Base-by-base conservation (phyloP, 1,140 invertebrate genomes). In the Melanaphis sacchari region DNA sequence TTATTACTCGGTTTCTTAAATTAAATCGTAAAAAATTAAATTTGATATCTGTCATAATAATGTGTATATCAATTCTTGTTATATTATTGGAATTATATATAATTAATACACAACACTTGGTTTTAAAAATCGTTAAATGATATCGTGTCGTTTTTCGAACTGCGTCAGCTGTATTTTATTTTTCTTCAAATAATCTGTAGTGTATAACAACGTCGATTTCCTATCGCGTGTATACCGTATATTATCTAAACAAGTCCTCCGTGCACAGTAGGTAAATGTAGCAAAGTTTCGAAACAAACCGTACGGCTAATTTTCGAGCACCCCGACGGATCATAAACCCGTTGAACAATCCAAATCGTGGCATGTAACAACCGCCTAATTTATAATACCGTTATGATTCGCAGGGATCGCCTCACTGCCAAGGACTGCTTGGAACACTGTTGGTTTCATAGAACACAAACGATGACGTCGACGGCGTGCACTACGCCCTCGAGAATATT, bases 361-460 rank as follows among this genome's bases (percentile, higher is more conserved):
- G 5, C 41, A 31, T 85, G 22, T 38, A 41, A 40, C 21, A 26
- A 43, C 5, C 15, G 31, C 24, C 84, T 38, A 41, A 49, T 49
- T 40, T 41, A 40, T 82, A 9, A 40, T 76, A 18, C 41, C 38
- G 5, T 81, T 8, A 84, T 41, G 21, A 82, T 40, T 76, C 22
- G 2, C 95, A 97, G 97, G 94, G 95, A 96, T 90, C 95, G 97
- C 66, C 95, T 97, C 94, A 96, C 96, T 84, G 96, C 96, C 38
- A 95, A 95, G 49, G 96, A 97, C 92, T 97, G 96, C 94, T 95
- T 97, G 24, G 95, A 96, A 82, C 97, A 97, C 94, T 95, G 96
- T 3, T 97, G 97, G 97, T 95, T 97, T 93, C 81, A 52, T n/a
- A 85, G 91, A 54, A 36, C 15, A 15, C 24, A 31, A 31, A 89